A percentile compares a stretch with the other conserved stretches of the same genome.
These are phyloP conservation scores for Griposia aprilina DNA, from an alignment of 2,888 invertebrate genomes.

Conservation along the genomic window DNA sequence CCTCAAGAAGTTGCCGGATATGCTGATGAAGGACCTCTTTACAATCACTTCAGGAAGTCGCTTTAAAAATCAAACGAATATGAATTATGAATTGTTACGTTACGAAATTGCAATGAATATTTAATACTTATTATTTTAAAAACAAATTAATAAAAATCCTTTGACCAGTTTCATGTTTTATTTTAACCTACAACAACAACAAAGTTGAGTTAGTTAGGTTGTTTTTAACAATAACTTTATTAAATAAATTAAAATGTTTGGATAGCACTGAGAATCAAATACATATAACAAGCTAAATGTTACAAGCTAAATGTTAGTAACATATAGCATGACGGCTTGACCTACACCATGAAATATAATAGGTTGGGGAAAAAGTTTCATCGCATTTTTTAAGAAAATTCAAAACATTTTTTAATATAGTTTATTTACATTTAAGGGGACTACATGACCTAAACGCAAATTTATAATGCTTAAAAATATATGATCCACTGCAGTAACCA, in stretches of 20 bases:
- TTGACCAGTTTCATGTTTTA: slow-evolving; percentile 59
- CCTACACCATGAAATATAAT: no score
- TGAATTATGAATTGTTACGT: slow-evolving; percentile 21
- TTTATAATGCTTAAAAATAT: no score
- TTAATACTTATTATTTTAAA: slow-evolving; percentile 10
- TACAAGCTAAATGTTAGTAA: no score
- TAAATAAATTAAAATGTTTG: background rate
- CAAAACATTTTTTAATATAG: no score
- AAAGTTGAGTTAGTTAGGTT: no score
- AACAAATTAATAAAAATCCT: slow-evolving; percentile 56
- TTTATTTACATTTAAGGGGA: no score
- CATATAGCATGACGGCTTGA: no score
- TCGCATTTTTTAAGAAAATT: no score
- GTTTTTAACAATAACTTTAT: background rate
- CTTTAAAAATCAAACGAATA: slow-evolving; percentile 79
- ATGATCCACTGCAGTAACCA: no score
- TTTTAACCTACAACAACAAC: background rate
- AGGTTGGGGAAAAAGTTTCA: no score
- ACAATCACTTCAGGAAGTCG: slow-evolving; percentile 94
- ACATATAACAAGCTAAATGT: no score
- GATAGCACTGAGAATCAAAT: background rate
- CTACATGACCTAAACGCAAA: no score
- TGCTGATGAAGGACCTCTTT: slow-evolving; percentile 95
- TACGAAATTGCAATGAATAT: slow-evolving; percentile 14
- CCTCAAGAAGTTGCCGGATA: slow-evolving; percentile 97